Evolutionary conservation across 2,113 vertebrate genomes (phyloP).

Genomic region (Xiphophorus maculatus): DNA sequence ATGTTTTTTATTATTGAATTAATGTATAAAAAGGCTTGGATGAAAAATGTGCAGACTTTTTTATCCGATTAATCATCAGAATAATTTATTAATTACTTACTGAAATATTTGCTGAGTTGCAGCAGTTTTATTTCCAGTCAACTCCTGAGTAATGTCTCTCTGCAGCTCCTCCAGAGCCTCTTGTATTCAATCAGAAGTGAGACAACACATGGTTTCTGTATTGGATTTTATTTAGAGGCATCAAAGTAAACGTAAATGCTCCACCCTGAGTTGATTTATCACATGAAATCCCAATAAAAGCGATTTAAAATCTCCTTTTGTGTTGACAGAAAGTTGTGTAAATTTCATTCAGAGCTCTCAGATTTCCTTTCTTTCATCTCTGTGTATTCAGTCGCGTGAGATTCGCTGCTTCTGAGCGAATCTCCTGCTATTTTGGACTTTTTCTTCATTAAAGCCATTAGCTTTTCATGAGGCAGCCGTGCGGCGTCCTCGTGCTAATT

Average conservation of each 20-base stretch:
- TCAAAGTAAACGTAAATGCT: not conserved
- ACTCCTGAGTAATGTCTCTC: not conserved
- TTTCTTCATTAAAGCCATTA: slow-evolving; percentile 72
- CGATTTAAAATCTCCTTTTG: not conserved
- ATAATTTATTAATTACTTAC: too few relatives aligned
- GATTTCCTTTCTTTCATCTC: not conserved
- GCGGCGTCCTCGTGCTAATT: slow-evolving; percentile 76
- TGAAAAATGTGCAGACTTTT: too few relatives aligned
- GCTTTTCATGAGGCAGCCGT: slow-evolving; percentile 63
- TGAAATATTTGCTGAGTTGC: too few relatives aligned
- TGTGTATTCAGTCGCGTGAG: slow-evolving; percentile 9
- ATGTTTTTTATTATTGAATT: too few relatives aligned
- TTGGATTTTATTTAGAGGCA: not conserved
- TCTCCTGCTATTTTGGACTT: slow-evolving; percentile 71
- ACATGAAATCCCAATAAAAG: not conserved
- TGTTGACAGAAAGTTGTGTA: not conserved
- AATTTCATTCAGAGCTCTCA: not conserved
- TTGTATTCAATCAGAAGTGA: too few relatives aligned
- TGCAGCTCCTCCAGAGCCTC: not conserved
- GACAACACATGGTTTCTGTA: too few relatives aligned
- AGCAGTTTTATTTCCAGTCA: too few relatives aligned
- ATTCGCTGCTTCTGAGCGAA: slow-evolving; percentile 50
- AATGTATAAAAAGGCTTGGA: too few relatives aligned
- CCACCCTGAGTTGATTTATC: not conserved
- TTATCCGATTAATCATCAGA: too few relatives aligned